Evolutionary conservation across 1,140 invertebrate genomes (phyloP), one percentile per base, ranked within the genome.

Genomic region (Cherax destructor): DNA sequence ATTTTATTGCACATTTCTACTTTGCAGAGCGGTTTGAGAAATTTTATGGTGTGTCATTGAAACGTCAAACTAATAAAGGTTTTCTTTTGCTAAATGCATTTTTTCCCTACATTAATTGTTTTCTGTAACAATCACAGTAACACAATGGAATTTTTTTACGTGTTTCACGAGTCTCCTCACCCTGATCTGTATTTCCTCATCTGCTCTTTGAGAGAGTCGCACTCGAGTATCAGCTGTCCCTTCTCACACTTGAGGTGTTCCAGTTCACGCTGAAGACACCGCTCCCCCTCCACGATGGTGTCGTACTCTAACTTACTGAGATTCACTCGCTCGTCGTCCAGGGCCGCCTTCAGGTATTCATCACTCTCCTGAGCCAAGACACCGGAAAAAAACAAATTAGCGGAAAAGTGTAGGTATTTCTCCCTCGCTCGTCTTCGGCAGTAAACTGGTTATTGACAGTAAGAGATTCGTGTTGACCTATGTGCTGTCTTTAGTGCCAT

Each of bases 231-330:
- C 30, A 93, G 56, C 59, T 93, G 87, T 21, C 88, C 84, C 69
- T 90, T 92, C 83, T 92, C 92, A 52, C 86, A 92, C 78, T 92
- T 88, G 65, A 92, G 61, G 74, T 85, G 80, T 77, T 92, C 92
- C 41, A 89, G 50, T 9, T 92, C 92, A 52, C 84, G 88, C 74
- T 92, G 92, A 5, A 90, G 85, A 30, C 79, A 50, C 41, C 86
- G 79, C 47, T 92, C 91, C 52, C 69, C 69, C 59, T 87, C 74
- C 65, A 87, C 76, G 50, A 91, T 76, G 87, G 41, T 80, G 61
- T 90, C 87, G 50, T 92, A 92, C 69, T 92, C 92, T 56, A 84
- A n/a, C 83, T 89, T 89, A n/a, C 52, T 86, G 52, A 92, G 83
- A 47, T 50, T 92, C 24, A 92, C 87, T 50, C 61, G 69, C 61